Evolutionary conservation across 2,113 vertebrate species (phyloP), one percentile per base, ranked within the genome.

Genomic region (Apus apus): DNA sequence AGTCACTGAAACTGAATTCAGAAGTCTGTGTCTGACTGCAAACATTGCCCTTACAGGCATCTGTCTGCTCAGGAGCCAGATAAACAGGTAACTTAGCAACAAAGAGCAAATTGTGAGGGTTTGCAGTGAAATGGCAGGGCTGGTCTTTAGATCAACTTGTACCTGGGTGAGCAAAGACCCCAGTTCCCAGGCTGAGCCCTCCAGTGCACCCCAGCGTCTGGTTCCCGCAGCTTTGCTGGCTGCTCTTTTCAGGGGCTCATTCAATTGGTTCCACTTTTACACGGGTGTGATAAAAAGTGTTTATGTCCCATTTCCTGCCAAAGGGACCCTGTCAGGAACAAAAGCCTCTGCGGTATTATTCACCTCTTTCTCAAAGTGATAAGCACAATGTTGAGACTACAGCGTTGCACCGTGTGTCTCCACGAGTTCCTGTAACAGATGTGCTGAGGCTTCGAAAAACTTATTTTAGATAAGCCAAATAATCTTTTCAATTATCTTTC

Each of bases 381-480:
- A 48, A 67, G 9, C 43, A n/a, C 75, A 5, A 11, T 1, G 1
- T 15, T 16, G 58, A 89, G 78, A 73, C 82, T 16, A 21, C 62
- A 58, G 81, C 13, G 0, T 11, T 29, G 1, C 1, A 9, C 48
- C 62, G 30, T 30, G 8, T 62, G 72, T 90, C 89, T 91, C 92
- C 62, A 11, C 36, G 57, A 45, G 27, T 74, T 71, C 75, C 82
- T 54, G 23, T 29, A 93, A 85, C 87, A 96, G 93, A 96, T 96
- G 85, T 97, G 91, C 92, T 79, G 94, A 96, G 91, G 75, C 90
- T 93, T 77, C 79, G 85, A 12, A 79, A 87, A 96, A 94, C 66
- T 94, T 97, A 95, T 95, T 97, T 97, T 93, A 97, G 96, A 97
- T 97, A 97, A 97, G 95, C 87, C 79, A 94, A 97, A 97, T 96